phyloP scores from a whole-genome alignment of 1,140 invertebrate genomes.

The Meloidogyne floridensis region DNA sequence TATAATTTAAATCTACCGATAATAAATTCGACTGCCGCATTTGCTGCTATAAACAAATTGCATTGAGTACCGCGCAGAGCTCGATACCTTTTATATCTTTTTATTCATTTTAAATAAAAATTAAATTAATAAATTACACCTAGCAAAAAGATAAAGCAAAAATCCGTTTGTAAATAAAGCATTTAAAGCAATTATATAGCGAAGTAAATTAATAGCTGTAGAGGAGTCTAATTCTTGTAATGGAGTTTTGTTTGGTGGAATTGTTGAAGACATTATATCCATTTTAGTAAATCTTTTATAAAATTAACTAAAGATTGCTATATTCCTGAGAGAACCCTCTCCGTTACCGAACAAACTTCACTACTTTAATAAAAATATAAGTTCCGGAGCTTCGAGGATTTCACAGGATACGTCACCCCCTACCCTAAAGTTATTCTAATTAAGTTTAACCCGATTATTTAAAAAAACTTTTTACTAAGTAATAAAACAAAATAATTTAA shows the following conservation, averaged over 20 bases:
- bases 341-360: too few relatives aligned
- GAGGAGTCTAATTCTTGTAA: slow-evolving; percentile 14
- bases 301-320: too few relatives aligned
- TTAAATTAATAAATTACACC: neutral
- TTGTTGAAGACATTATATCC: neutral
- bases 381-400: too few relatives aligned
- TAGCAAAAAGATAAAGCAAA: neutral
- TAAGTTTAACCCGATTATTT: too few relatives aligned
- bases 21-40: slow-evolving; percentile 11
- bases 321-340: too few relatives aligned
- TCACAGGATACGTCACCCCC: too few relatives aligned
- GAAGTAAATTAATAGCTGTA: neutral
- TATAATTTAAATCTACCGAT: neutral
- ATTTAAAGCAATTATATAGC: slow-evolving; percentile 13
- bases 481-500: too few relatives aligned
- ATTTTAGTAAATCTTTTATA: too few relatives aligned
- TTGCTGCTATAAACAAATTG: slow-evolving; percentile 10
- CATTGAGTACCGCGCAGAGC: neutral
- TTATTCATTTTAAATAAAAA: slow-evolving; percentile 5
- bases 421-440: too few relatives aligned
- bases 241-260: neutral
- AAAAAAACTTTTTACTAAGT: too few relatives aligned
- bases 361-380: too few relatives aligned
- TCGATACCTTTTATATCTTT: slow-evolving; percentile 6
- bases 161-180: slow-evolving; percentile 12